Evolutionary conservation across 1,140 invertebrate species (phyloP).

Genomic region (Brachionus rubens): DNA sequence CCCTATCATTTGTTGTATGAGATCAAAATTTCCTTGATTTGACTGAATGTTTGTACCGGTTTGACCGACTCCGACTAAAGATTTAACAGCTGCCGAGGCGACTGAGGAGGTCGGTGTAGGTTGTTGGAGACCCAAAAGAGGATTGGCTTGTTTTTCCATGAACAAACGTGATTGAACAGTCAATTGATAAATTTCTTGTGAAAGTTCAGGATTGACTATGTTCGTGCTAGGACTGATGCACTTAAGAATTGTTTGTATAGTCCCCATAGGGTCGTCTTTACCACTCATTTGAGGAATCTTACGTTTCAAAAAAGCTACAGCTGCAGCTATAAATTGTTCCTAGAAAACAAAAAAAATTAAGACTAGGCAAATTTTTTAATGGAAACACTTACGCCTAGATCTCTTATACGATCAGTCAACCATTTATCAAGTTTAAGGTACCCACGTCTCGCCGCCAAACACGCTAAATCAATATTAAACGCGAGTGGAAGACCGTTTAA

Average conservation of each 20-base stretch:
- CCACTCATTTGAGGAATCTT: constrained; percentile 54
- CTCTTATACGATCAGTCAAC: constrained; percentile 90
- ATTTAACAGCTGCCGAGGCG: background rate
- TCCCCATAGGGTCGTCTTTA: constrained; percentile 41
- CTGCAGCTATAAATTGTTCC: constrained; percentile 57
- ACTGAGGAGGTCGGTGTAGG: background rate
- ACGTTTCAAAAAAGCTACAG: constrained; percentile 60
- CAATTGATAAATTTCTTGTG: constrained; percentile 37
- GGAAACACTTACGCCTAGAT: constrained; percentile 67
- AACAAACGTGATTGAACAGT: constrained; percentile 49
- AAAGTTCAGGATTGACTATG: constrained; percentile 49
- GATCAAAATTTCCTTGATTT: background rate
- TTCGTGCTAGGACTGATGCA: constrained; percentile 46
- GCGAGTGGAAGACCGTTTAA: constrained; percentile 85
- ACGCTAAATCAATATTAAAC: constrained; percentile 95
- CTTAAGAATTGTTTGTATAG: constrained; percentile 45
- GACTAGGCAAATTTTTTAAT: background rate
- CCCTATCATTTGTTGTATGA: constrained; percentile 12
- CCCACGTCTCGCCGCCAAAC: constrained; percentile 87
- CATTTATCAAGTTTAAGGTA: constrained; percentile 98
- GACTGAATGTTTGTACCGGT: background rate
- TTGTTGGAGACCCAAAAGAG: constrained; percentile 46
- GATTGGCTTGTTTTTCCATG: constrained; percentile 51
- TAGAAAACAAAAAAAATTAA: background rate
- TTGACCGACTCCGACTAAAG: background rate